Evolutionary conservation across 2,797 vertebrate genomes (phyloP), one percentile per base, ranked within the genome.

Genomic region (Pipistrellus pipistrellus): DNA sequence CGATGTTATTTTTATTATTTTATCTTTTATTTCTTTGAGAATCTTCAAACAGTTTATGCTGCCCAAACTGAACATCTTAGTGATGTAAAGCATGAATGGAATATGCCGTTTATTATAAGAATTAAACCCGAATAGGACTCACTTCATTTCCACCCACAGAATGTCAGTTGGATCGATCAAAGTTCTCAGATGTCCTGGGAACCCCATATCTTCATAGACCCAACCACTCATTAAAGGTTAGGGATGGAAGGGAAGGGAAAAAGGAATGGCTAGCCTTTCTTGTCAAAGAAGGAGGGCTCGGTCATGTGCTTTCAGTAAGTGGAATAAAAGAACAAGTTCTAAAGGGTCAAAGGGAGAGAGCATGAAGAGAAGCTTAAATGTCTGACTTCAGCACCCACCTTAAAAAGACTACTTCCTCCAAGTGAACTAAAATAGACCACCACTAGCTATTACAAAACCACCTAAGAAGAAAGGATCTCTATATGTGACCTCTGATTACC

Each of bases 401-500:
- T 94, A 86, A 96, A 97, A 96, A 81, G 86, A 59, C 68, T 77
- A 78, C 83, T 91, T 95, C 66, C 91, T 32, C 66, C 35, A 93
- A 83, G 8, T 27, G 85, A 96, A 87, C 12, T 85, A 92, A 95
- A 96, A 84, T 38, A 46, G 38, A 71, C 78, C 93, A 93, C 71
- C 53, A 86, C n/a, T 57, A 86, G 88, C 84, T 91, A 77, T 82
- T 62, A 96, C 48, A 62, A 84, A 96, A 73, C 73, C 80, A 38
- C 21, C 62, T 91, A 88, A 95, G 85, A 87, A 96, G 27, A 86
- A 71, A 83, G 90, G 90, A 85, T 84, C 94, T 96, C 69, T 87
- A 84, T 62, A 86, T 46, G 81, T 96, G 97, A 98, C 96, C 95
- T 97, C 96, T 86, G 91, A 59, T 94, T 96, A 96, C 82, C 91